Evolutionary conservation across 1,140 invertebrate genomes (phyloP).

Genomic region (Apis dorsata): DNA sequence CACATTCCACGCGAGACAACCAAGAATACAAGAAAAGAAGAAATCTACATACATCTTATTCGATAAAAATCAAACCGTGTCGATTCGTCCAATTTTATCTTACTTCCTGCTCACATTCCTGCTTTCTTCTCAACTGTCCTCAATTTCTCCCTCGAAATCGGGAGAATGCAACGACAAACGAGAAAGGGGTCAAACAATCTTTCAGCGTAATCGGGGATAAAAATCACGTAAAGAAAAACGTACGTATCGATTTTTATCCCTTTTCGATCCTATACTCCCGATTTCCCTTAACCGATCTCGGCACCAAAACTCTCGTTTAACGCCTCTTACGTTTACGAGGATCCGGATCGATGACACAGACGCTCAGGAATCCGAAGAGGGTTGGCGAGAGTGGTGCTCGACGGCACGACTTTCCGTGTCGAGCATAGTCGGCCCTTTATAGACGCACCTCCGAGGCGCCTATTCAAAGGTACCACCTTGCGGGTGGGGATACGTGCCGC

Average conservation of each 20-base stretch:
- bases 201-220: neutral
- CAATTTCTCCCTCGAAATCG: conserved; percentile 28
- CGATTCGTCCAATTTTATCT: conserved; percentile 25
- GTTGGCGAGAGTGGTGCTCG: conserved; percentile 16
- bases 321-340: conserved; percentile 38
- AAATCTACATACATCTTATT: too few species aligned
- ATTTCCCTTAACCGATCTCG: neutral
- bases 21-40: too few species aligned
- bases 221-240: neutral
- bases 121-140: neutral
- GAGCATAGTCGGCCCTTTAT: conserved; percentile 34
- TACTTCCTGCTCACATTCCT: conserved; percentile 45
- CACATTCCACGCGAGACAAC: too few species aligned
- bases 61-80: neutral
- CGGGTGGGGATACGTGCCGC: conserved; percentile 53
- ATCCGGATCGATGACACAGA: conserved; percentile 58
- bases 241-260: conserved; percentile 4
- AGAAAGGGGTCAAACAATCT: too few species aligned
- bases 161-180: neutral
- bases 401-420: conserved; percentile 23
- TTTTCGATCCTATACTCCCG: conserved; percentile 44
- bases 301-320: conserved; percentile 34
- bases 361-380: conserved; percentile 51
- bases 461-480: conserved; percentile 58
- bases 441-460: conserved; percentile 43